Evolutionary conservation across 2,797 vertebrate species (phyloP), one percentile per base, ranked within the genome.

Genomic region (Mastacembelus armatus): DNA sequence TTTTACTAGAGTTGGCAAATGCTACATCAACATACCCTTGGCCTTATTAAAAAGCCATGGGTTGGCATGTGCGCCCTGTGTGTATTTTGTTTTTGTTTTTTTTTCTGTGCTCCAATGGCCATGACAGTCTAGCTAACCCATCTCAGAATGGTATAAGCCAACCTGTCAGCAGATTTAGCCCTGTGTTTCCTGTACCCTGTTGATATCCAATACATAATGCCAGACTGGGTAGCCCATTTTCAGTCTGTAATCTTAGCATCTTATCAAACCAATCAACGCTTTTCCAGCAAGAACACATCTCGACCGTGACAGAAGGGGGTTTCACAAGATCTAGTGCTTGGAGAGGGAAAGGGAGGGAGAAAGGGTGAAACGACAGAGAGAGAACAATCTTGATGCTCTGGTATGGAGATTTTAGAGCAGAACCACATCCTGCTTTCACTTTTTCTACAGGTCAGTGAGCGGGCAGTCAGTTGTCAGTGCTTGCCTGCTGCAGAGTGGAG

Each of bases 241-340:
- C 78, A 84, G 79, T 77, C 78, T 72, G 68, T 84, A 89, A 91
- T 90, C 87, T 77, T 51, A 80, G 79, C 52, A 84, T 90, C 74
- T 92, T 89, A 92, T 92, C 89, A 85, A 70, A 81, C 84, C 89
- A 86, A 91, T 92, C 91, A 87, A 89, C 55, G 62, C 75, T 78
- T 88, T 85, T 83, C 67, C 68, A 81, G 79, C 75, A 65, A 78
- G 84, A 90, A 88, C 84, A 80, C 73, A 84, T 81, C 69, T 87
- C 70, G 42, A 88, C 73, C 78, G 79, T 89, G 88, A 92, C 88
- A 71, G 85, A 52, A 64, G 50, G 71, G 70, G 48, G 71, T 76
- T 88, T 87, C 82, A 85, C 76, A 92, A 90, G 86, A 88, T 89
- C 86, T 89, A 87, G 85, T 50, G 75, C 71, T 75, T 11, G 15